These are phyloP conservation scores for Hoplodrina ambigua DNA, from an alignment of 2,888 invertebrate species.

Conservation along the genomic window DNA sequence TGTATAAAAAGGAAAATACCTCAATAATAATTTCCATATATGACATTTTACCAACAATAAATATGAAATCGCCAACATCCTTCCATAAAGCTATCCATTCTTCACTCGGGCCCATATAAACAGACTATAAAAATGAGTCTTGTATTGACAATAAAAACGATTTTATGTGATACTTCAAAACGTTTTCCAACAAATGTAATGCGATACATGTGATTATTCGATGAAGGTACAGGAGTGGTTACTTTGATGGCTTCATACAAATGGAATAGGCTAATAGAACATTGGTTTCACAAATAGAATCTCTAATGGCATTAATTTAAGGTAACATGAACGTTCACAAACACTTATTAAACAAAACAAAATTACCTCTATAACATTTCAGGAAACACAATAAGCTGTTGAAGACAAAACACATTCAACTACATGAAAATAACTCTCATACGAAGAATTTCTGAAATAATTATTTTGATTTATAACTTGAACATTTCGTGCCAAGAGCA, in stretches of 20 bases:
- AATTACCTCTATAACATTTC: neutral
- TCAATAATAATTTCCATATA: slow-evolving; percentile 58
- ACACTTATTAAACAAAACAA: neutral
- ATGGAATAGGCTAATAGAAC: slow-evolving; percentile 14
- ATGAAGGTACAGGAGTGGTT: slow-evolving; percentile 43
- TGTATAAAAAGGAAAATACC: slow-evolving; percentile 18
- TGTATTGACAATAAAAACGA: slow-evolving; percentile 81
- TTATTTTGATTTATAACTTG: slow-evolving; percentile 39
- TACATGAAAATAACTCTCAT: slow-evolving; percentile 15
- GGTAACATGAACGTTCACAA: neutral
- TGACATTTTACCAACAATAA: slow-evolving; percentile 68
- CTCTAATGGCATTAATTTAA: slow-evolving; percentile 16
- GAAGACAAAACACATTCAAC: neutral
- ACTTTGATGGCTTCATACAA: slow-evolving; percentile 52
- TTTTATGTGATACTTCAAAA: slow-evolving; percentile 78
- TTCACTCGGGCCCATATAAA: slow-evolving; percentile 80
- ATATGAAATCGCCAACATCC: slow-evolving; percentile 74
- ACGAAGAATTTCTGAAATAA: slow-evolving; percentile 17
- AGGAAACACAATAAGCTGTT: neutral
- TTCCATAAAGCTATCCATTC: slow-evolving; percentile 77
- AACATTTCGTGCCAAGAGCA: slow-evolving; percentile 39
- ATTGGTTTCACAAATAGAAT: slow-evolving; percentile 28
- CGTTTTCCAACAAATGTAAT: slow-evolving; percentile 69
- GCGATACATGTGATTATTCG: slow-evolving; percentile 55
- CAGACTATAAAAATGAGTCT: slow-evolving; percentile 86